phyloP scores from a whole-genome alignment of 1,140 invertebrate species.

The Hirudo medicinalis region DNA sequence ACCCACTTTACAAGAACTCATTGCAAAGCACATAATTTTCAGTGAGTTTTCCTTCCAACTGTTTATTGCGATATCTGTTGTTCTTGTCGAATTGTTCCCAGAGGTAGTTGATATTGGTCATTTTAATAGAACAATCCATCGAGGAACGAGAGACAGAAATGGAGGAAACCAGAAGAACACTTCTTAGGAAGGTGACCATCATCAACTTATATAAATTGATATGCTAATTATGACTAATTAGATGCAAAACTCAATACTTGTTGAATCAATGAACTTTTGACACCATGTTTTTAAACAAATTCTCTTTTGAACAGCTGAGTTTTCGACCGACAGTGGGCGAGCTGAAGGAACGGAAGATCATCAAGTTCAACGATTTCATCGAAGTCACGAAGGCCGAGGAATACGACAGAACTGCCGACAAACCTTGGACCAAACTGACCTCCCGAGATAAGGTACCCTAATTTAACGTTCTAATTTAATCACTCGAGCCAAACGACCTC shows the following conservation, averaged over 20 bases:
- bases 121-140: conserved; percentile 62
- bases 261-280: not conserved
- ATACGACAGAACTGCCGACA: conserved; percentile 87
- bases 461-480: no score
- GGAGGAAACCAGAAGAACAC: conserved; percentile 89
- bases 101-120: no score
- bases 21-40: conserved; percentile 95
- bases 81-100: no score
- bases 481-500: no score
- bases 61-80: not conserved
- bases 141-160: conserved; percentile 87
- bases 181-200: conserved; percentile 62
- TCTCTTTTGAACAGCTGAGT: conserved; percentile 52
- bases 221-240: not conserved
- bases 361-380: conserved; percentile 98
- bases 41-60: conserved; percentile 53
- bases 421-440: conserved; percentile 95
- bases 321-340: conserved; percentile 98
- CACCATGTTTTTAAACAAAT: not conserved
- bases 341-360: conserved; percentile 96
- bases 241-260: not conserved
- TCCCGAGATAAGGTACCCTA: conserved; percentile 73
- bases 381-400: conserved; percentile 94
- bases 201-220: not conserved
- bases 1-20: conserved; percentile 89